phyloP scores from a whole-genome alignment of 2,113 vertebrate genomes.

The Ailurus styani region DNA sequence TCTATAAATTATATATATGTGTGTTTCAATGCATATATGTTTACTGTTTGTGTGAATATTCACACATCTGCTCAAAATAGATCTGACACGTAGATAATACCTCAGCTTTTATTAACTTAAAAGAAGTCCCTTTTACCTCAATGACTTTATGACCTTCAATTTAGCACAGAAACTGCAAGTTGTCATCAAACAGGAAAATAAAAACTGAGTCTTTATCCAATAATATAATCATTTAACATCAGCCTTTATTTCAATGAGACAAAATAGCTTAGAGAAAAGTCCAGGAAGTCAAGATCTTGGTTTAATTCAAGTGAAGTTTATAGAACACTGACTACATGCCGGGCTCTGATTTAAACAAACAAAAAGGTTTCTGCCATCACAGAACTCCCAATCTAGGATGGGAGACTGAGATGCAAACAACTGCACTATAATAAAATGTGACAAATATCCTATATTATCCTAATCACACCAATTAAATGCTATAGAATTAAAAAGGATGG shows the following conservation, averaged over 20 bases:
- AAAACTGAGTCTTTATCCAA: background rate
- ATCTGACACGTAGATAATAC: background rate
- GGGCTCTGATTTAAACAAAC: background rate
- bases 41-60: background rate
- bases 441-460: slow-evolving; percentile 12
- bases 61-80: background rate
- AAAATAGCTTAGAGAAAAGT: background rate
- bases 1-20: background rate
- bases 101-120: slow-evolving; percentile 19
- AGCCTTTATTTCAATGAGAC: background rate
- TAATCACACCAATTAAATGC: slow-evolving; percentile 50
- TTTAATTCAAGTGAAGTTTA: slow-evolving; percentile 27
- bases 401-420: background rate
- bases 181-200: background rate
- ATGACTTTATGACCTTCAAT: background rate
- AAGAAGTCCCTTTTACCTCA: background rate
- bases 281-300: background rate
- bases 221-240: background rate
- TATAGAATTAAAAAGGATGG: slow-evolving; percentile 35
- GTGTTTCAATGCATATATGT: background rate
- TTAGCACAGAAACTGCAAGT: background rate
- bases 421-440: background rate
- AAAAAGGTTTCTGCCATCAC: background rate
- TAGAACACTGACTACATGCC: background rate
- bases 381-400: background rate